These are phyloP conservation scores for Samia ricini DNA, from an alignment of 1,140 invertebrate genomes.

Conservation along the genomic window DNA sequence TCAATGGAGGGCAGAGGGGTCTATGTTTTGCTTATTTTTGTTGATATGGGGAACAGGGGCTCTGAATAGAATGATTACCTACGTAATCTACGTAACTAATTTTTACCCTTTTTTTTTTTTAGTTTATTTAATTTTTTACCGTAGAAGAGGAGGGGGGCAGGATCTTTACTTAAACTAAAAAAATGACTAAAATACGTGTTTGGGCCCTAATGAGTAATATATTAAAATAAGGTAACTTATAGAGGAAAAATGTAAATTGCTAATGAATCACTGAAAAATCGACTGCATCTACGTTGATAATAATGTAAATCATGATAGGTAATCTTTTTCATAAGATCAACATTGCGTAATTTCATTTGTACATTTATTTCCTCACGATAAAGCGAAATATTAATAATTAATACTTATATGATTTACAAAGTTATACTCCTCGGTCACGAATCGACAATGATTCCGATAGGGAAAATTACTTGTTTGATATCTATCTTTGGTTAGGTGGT, in stretches of 20 bases:
- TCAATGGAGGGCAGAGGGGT: too few relatives aligned
- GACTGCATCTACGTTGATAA: neutral
- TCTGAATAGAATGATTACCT: too few relatives aligned
- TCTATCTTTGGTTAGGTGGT: conserved; percentile 13
- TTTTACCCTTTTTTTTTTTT: too few relatives aligned
- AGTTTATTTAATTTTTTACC: too few relatives aligned
- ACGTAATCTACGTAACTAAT: too few relatives aligned
- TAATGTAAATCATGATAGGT: too few relatives aligned
- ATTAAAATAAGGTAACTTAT: neutral
- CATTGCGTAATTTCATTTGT: neutral
- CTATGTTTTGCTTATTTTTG: too few relatives aligned
- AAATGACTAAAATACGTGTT: too few relatives aligned
- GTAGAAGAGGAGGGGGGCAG: too few relatives aligned
- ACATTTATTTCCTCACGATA: neutral
- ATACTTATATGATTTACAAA: conserved; percentile 4
- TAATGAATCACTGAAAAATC: neutral
- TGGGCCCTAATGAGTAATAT: too few relatives aligned
- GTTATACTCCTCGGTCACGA: conserved; percentile 20
- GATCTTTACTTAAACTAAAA: too few relatives aligned
- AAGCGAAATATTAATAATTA: conserved; percentile 21
- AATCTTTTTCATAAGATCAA: neutral
- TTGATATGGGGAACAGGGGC: too few relatives aligned
- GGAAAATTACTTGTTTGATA: conserved; percentile 21
- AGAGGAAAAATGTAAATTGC: neutral
- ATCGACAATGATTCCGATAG: conserved; percentile 22